phyloP scores from a whole-genome alignment of 2,797 vertebrate species.

The Buceros bicornis region DNA sequence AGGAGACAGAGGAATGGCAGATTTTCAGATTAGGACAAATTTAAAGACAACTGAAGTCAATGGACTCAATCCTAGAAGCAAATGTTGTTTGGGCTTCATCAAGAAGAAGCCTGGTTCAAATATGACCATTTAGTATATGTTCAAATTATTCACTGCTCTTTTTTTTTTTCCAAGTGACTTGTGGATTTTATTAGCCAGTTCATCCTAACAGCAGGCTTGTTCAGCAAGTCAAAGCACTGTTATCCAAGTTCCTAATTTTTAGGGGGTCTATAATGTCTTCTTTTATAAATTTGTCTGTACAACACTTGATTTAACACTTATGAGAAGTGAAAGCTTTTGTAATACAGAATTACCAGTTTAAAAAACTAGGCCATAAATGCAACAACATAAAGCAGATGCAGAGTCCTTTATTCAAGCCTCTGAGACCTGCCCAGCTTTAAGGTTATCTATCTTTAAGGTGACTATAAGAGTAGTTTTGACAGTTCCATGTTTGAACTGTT shows the following conservation, averaged over 20 bases:
- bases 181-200: neutral
- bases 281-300: neutral
- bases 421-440: neutral
- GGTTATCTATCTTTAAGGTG: neutral
- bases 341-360: neutral
- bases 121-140: neutral
- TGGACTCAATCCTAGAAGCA: neutral
- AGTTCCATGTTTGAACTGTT: neutral
- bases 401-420: neutral
- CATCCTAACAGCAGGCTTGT: neutral
- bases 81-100: neutral
- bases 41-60: neutral
- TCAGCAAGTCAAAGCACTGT: neutral
- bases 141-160: neutral
- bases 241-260: neutral
- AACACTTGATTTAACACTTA: neutral
- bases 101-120: neutral
- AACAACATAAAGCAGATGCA: neutral
- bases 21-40: neutral
- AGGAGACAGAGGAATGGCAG: neutral
- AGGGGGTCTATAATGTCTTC: neutral
- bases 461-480: neutral
- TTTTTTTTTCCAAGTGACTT: neutral
- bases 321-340: neutral
- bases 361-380: neutral